Conservation (phyloP, 2,888 invertebrate genomes). For the Standfussiana lucernea region DNA sequence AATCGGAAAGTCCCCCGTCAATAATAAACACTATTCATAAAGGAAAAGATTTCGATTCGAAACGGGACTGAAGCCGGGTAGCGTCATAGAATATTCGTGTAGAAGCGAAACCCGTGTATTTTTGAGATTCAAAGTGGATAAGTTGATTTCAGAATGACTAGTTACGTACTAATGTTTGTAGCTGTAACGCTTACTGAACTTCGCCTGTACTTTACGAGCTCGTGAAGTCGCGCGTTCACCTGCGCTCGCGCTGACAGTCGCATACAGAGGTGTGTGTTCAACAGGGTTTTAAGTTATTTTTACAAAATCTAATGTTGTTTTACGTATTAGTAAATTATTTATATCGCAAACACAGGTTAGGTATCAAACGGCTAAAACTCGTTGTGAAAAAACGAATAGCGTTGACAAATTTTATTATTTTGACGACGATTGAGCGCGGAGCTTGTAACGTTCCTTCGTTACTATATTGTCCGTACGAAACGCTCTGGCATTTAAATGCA, state of each 20-base stretch:
- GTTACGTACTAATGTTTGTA: background rate
- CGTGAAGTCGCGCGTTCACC: slow-evolving; percentile 78
- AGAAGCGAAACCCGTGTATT: background rate
- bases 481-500: background rate
- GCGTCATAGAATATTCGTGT: background rate
- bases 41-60: slow-evolving; percentile 47
- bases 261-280: slow-evolving; percentile 13
- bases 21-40: slow-evolving; percentile 56
- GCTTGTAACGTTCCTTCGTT: no score
- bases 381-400: background rate
- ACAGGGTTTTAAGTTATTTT: background rate
- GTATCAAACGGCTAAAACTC: background rate
- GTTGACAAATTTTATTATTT: background rate
- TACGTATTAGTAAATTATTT: background rate
- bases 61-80: background rate
- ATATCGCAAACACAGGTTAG: background rate
- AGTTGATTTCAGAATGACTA: background rate
- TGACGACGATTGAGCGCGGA: background rate
- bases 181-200: background rate
- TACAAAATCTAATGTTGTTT: background rate
- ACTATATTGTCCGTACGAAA: background rate
- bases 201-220: slow-evolving; percentile 74
- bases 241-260: slow-evolving; percentile 73
- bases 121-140: background rate
- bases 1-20: slow-evolving; percentile 55